Percentiles rank a stretch among this genome's conserved stretches.
Evolutionary conservation across 2,797 vertebrate genomes (phyloP).

Genomic region (Hippoglossus hippoglossus): DNA sequence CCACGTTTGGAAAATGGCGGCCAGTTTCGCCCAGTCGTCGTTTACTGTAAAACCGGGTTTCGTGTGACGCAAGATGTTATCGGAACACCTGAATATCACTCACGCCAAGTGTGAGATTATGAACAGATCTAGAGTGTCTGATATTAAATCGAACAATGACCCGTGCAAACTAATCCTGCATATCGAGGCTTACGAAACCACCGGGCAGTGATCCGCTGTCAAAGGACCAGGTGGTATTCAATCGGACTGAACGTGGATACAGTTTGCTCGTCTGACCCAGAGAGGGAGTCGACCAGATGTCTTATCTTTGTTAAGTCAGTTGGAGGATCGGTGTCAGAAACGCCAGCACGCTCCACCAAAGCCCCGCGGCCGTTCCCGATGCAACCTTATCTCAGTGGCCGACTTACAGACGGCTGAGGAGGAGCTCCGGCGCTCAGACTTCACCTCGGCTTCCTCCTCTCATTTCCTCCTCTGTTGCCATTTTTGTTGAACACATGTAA

Average conservation of each 20-base stretch:
- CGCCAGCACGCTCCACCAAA: conserved; percentile 67
- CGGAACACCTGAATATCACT: conserved; percentile 21
- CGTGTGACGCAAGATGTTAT: neutral
- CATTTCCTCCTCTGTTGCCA: conserved; percentile 70
- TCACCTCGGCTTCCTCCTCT: conserved; percentile 73
- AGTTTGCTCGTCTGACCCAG: conserved; percentile 53
- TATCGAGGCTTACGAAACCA: conserved; percentile 31
- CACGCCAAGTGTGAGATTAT: conserved; percentile 12
- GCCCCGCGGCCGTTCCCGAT: conserved; percentile 47
- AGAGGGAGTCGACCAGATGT: conserved; percentile 60
- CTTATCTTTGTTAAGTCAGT: conserved; percentile 61
- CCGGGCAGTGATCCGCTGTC: conserved; percentile 11
- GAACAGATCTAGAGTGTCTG: conserved; percentile 35
- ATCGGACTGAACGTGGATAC: conserved; percentile 64
- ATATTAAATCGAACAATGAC: conserved; percentile 35
- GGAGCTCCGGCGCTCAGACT: conserved; percentile 54
- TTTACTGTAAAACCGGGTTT: conserved; percentile 44
- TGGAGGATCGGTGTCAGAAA: conserved; percentile 62
- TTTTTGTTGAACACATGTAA: conserved; percentile 69
- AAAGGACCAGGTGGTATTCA: conserved; percentile 46
- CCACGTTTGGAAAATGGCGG: conserved; percentile 36
- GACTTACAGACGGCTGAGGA: conserved; percentile 64
- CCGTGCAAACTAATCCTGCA: conserved; percentile 35
- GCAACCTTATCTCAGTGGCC: conserved; percentile 70
- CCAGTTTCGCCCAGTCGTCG: conserved; percentile 15